Evolutionary conservation across 2,113 vertebrate genomes (phyloP).

Genomic region (Martes martes): DNA sequence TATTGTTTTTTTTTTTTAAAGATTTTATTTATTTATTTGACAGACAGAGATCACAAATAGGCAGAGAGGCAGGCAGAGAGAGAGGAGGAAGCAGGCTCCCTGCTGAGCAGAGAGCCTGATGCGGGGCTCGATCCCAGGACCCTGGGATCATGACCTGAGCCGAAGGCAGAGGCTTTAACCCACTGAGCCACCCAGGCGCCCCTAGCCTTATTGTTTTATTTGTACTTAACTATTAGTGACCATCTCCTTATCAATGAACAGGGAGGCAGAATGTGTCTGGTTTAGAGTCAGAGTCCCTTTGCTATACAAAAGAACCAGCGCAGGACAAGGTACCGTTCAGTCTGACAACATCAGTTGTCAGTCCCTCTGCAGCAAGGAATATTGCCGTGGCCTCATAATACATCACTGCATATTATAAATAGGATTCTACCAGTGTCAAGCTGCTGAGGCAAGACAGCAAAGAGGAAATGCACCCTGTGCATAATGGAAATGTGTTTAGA

Average conservation of each 20-base stretch:
- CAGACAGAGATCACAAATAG: too few species aligned
- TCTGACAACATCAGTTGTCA: neutral
- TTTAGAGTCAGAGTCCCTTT: neutral
- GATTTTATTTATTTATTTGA: too few species aligned
- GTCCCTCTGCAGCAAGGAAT: neutral
- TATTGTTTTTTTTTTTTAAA: too few species aligned
- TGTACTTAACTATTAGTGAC: neutral
- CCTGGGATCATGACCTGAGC: too few species aligned
- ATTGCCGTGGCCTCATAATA: neutral
- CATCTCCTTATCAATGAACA: neutral
- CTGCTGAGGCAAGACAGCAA: neutral
- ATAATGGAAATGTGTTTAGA: conserved; percentile 14
- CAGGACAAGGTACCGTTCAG: neutral
- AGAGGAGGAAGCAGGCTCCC: too few species aligned
- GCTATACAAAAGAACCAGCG: neutral
- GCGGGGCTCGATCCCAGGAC: too few species aligned
- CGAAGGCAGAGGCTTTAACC: too few species aligned
- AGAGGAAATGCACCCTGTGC: conserved; percentile 11
- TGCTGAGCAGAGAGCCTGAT: too few species aligned
- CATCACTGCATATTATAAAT: neutral
- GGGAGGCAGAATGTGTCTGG: neutral
- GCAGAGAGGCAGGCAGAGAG: too few species aligned
- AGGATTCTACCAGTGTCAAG: conserved; percentile 12
- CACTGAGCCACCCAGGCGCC: too few species aligned
- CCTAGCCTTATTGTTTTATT: neutral